Base-by-base conservation (phyloP, 2,797 vertebrate species). In the Channa striata region DNA sequence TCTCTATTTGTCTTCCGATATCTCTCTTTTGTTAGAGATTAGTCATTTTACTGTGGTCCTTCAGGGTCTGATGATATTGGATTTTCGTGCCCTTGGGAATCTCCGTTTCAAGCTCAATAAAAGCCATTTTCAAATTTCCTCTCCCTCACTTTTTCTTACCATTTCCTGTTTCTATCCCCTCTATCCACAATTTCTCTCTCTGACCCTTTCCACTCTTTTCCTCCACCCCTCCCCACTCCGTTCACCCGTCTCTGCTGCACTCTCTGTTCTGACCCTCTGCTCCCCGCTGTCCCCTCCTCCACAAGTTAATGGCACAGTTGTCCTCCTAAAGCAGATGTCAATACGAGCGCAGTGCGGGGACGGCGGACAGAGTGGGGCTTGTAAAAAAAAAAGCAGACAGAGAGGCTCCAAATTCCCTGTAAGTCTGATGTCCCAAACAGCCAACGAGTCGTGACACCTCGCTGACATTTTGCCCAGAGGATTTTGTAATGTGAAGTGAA, bases 61-160 rank as follows among this genome's bases (percentile, higher is more conserved):
- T 85, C 25, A 20, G 74, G 73, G 53, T 9, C 39, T 43, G 48
- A 33, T 44, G 25, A 85, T 87, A 87, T 84, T 81, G 67, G 79
- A 84, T 86, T 85, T 82, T 37, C 52, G 46, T 76, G 68, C 64
- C 66, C 66, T 19, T 10, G 33, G 60, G 83, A 60, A 60, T 64
- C 30, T 74, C 19, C 66, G 34, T 72, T 82, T 79, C 46, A 62
- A 43, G 37, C 77, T 84, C 73, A 83, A 72, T 84, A 69, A 78
- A n/a, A 37, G 16, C 16, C 43, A 10, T 19, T 80, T 71, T 73
- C 17, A 71, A 59, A 66, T 81, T 47, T 60, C 63, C 60, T 66
- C 39, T 37, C 42, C 36, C 34, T 54, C 54, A 10, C 52, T 34
- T 4, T 64, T 73, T 66, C 43, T 40, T 53, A 39, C 21, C 40